A percentile compares a stretch with the other conserved stretches of the same genome.
Evolutionary conservation across 2,888 invertebrate species (phyloP).

Genomic region (Tuta absoluta): DNA sequence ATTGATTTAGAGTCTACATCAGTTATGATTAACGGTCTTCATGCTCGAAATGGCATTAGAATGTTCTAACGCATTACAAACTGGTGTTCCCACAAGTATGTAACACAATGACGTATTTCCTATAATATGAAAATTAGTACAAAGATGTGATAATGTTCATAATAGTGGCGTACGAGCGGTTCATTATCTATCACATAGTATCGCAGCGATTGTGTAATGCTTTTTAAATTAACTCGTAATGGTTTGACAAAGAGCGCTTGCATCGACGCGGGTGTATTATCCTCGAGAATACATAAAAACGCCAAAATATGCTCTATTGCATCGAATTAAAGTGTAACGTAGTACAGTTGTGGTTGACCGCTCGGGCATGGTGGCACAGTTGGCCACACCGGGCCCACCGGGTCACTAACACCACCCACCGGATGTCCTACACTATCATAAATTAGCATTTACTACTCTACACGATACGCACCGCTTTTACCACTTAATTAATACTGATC

Average conservation of each 20-base stretch:
- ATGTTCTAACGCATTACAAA: not conserved
- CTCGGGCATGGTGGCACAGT: slow-evolving; percentile 33
- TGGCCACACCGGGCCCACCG: slow-evolving; percentile 11
- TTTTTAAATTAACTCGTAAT: slow-evolving; percentile 59
- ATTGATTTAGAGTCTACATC: slow-evolving; percentile 11
- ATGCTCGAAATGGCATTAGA: slow-evolving; percentile 11
- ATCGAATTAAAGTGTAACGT: slow-evolving; percentile 6
- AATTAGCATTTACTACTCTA: slow-evolving; percentile 32
- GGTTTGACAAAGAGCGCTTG: slow-evolving; percentile 55
- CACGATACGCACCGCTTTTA: slow-evolving; percentile 29
- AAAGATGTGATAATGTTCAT: slow-evolving; percentile 41
- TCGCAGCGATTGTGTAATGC: slow-evolving; percentile 54
- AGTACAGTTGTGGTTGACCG: slow-evolving; percentile 26
- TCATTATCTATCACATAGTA: slow-evolving; percentile 43
- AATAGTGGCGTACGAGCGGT: slow-evolving; percentile 39
- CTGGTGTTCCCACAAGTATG: not conserved
- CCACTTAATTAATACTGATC: slow-evolving; percentile 26
- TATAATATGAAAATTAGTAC: not conserved
- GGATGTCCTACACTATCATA: slow-evolving; percentile 29
- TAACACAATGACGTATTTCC: slow-evolving; percentile 13
- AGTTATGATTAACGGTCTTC: slow-evolving; percentile 14
- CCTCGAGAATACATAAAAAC: not conserved
- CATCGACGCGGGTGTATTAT: slow-evolving; percentile 32
- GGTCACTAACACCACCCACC: slow-evolving; percentile 23
- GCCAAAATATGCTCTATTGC: slow-evolving; percentile 10